Evolutionary conservation across 2,797 vertebrate genomes (phyloP), one percentile per base, ranked within the genome.

Genomic region (Sebastes minor): DNA sequence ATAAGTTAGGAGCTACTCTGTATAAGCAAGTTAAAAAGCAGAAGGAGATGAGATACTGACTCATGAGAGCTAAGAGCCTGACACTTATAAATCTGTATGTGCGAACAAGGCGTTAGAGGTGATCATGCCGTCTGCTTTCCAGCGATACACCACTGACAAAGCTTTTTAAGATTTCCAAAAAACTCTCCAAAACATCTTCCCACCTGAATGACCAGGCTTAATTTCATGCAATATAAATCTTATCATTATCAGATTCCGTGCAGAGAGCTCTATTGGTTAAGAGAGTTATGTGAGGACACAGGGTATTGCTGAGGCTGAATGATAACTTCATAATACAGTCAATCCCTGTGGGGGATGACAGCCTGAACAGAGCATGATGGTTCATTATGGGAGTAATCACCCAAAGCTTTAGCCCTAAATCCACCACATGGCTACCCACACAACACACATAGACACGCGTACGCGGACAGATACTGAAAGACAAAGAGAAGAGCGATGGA

Each of bases 321-420:
- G 80, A 91, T 89, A 89, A 86, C 90, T 89, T 91, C 82, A 89
- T 86, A 92, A 92, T 89, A 74, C 85, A 88, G 84, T 81, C 78
- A 75, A 88, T 93, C 86, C 90, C 84, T 83, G 57, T 85, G 87
- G 84, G 90, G 82, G 70, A 74, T 60, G 88, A 87, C 87, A 88
- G 86, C 85, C 89, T 91, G 84, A 93, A 91, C 85, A 91, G 87
- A 92, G 91, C 91, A 92, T 85, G 91, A 91, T 91, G 90, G 86
- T 90, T 95, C 89, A 94, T 95, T 93, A 93, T 91, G 91, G 88
- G 89, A 93, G 86, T 93, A 94, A 94, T 94, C 92, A 92, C 89
- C 88, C 91, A 87, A 76, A 92, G 92, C 86, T 90, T 89, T 86
- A 93, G 89, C 67, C 85, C 86, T 78, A 90, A 94, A 90, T 91